Conservation (phyloP, 1,140 invertebrate genomes). For the Lutraria rhynchaena region DNA sequence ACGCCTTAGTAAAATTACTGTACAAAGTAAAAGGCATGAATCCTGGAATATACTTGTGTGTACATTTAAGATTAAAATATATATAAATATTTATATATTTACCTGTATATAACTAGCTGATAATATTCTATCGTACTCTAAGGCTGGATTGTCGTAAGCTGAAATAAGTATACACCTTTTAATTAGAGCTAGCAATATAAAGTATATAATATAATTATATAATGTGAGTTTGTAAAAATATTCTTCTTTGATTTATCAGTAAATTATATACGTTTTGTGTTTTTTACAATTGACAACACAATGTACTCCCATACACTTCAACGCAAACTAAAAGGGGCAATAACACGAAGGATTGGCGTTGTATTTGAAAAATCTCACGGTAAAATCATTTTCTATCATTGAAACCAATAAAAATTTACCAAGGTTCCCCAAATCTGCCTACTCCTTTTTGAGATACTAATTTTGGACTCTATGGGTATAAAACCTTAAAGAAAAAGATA, state of each 20-base stretch:
- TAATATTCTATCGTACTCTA: conserved; percentile 8
- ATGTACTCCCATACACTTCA: neutral
- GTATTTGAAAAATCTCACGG: too few relatives aligned
- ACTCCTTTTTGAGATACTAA: too few relatives aligned
- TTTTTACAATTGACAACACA: neutral
- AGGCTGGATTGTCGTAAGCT: conserved; percentile 20
- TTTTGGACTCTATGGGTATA: too few relatives aligned
- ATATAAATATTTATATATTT: too few relatives aligned
- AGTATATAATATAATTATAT: neutral
- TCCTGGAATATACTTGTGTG: too few relatives aligned
- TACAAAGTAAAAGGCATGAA: too few relatives aligned
- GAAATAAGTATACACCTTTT: neutral
- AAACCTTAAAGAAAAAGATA: too few relatives aligned
- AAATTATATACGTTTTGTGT: neutral
- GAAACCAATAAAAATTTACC: too few relatives aligned
- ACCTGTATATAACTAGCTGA: neutral
- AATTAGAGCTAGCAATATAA: neutral
- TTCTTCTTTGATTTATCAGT: neutral
- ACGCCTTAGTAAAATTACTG: too few relatives aligned
- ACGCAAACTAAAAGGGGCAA: neutral
- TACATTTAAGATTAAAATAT: too few relatives aligned
- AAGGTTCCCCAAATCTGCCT: too few relatives aligned
- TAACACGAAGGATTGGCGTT: neutral
- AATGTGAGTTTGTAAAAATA: neutral
- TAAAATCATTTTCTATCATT: too few relatives aligned